Base-by-base conservation (phyloP, 2,113 vertebrate genomes). In the Chlorodrepanis virens region DNA sequence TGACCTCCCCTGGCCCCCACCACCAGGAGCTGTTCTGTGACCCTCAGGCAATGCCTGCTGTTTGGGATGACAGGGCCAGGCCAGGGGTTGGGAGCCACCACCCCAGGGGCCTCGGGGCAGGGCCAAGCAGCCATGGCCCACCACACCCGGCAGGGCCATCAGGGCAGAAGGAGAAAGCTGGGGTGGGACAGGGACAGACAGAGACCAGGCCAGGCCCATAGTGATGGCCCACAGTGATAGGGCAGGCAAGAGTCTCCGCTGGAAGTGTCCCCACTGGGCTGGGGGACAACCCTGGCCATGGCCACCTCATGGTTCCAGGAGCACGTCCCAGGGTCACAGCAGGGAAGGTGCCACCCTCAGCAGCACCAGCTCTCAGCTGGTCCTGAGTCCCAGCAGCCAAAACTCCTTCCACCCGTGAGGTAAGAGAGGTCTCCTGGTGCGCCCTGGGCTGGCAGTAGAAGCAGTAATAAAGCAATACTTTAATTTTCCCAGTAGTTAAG, bases 261-360 rank as follows among this genome's bases (percentile, higher is more conserved):
- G 40, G 40, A 49, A 45, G 25, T 2, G 1, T 9, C n/a, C 17
- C 25, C 4, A 8, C 14, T 17, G 23, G 8, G 15, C 39, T 64
- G 29, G 22, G 24, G 12, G 12, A 39, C 52, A 75, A 13, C 10
- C 52, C 20, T 14, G 45, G 39, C 19, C 14, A 1, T 4, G 25
- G 35, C 13, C 27, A 27, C 22, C 11, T 67, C 69, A 18, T 12
- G 27, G 18, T 20, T 10, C 42, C 15, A 39, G 35, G 7, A 82
- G 6, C 10, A 3, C 14, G 20, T 75, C 29, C 16, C 17, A 31
- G 12, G 12, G 14, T 45, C 15, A 47, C 57, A 37, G 20, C 0
- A 0, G 4, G 6, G 24, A 85, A 50, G 11, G 29, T 0, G 2
- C 10, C 0, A 1, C 31, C 14, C 19, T 53, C 31, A 69, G 40